Base-by-base conservation (phyloP, 2,797 vertebrate species). In the Emys orbicularis region DNA sequence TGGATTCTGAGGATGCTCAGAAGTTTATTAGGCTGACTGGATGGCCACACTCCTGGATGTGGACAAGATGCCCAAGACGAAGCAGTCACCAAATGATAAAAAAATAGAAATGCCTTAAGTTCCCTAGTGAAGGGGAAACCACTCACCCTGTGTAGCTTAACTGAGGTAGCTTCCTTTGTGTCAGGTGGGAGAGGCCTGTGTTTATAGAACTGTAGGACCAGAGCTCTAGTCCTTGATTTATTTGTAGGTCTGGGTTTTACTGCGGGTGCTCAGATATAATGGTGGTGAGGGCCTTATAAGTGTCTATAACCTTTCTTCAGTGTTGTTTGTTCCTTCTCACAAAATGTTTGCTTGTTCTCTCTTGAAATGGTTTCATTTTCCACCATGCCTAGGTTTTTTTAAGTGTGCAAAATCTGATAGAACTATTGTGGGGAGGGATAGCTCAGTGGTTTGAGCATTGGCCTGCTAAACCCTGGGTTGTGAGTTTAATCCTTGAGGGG, bases 11-110 rank as follows among this genome's bases (percentile, higher is more conserved):
- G 92, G 18, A 83, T 79, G 87, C 87, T 31, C 49, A 2, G 0
- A 87, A 11, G 37, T 41, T 85, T 84, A 19, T 21, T 81, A 89
- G 57, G 44, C 44, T 50, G 21, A 54, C 74, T 87, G 90, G 90
- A 89, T 23, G 93, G 92, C n/a, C 90, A n/a, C 49, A 76, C 79
- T 81, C 83, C 10, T 41, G 65, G 92, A 4, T 81, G 79, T 50
- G 77, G 52, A 59, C 79, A 77, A 49, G 15, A 31, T 49, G 25
- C 23, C 25, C 13, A 47, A 76, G 27, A 47, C 18, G 74, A 77
- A 49, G 25, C 47, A 49, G 13, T 49, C 44, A 16, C 44, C 44
- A 49, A 77, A 29, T 31, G 74, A 27, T 41, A 27, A 27, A 44
- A 68, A 47, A 44, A 18, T 29, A 49, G 29, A 10, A 31, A 31